Conservation (phyloP, 2,888 invertebrate species). For the Andrena trimmerana region DNA sequence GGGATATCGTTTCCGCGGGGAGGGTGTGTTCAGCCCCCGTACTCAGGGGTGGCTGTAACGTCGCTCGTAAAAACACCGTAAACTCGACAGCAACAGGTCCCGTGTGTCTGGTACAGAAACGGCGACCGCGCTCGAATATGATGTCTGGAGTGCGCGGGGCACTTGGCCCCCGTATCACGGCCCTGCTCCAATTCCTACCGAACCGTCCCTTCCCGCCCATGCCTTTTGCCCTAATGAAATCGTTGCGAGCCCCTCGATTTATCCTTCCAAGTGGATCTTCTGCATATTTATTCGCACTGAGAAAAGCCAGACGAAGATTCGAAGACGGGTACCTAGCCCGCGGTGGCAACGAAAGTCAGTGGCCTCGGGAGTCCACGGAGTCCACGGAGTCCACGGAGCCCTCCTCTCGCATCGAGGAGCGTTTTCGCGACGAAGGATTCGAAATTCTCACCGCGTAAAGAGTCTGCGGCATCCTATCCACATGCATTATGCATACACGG, state of each 20-base stretch:
- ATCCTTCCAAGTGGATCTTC: not conserved
- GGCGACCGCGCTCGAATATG: slow-evolving; percentile 77
- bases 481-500: slow-evolving; percentile 77
- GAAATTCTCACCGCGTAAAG: slow-evolving; percentile 76
- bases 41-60: slow-evolving; percentile 83
- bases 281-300: not conserved
- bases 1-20: slow-evolving; percentile 72
- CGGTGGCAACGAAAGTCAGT: slow-evolving; percentile 2
- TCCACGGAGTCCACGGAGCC: not conserved
- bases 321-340: not conserved
- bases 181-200: slow-evolving; percentile 28
- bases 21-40: slow-evolving; percentile 78
- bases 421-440: slow-evolving; percentile 69
- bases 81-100: slow-evolving; percentile 85
- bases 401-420: slow-evolving; percentile 26
- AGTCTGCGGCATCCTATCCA: slow-evolving; percentile 57
- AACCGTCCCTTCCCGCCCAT: not conserved
- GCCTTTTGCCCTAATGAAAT: not conserved
- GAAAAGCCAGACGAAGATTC: not conserved
- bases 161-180: slow-evolving; percentile 56
- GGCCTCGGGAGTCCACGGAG: not conserved
- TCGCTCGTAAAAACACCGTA: slow-evolving; percentile 85
- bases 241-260: not conserved
- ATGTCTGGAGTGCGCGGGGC: slow-evolving; percentile 73
- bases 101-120: slow-evolving; percentile 80